Conservation (phyloP, 2,797 vertebrate species). For the Ispidina picta region DNA sequence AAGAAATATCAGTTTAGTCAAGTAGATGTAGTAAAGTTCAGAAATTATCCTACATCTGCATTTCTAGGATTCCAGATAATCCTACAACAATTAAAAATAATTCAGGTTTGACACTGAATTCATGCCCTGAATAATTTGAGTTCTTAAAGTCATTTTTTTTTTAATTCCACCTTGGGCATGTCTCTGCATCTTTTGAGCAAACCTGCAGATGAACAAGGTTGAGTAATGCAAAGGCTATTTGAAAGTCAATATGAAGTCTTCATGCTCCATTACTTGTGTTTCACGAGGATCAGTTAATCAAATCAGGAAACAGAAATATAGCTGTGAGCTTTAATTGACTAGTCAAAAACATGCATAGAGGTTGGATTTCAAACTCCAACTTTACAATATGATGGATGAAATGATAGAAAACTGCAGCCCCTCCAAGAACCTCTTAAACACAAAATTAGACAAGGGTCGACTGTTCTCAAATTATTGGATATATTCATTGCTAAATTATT, state of each 20-base stretch:
- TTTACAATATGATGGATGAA: background rate
- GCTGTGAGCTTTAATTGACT: background rate
- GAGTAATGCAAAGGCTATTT: background rate
- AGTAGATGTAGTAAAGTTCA: background rate
- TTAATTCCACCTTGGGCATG: background rate
- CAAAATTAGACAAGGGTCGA: background rate
- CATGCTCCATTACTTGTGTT: background rate
- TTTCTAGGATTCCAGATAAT: background rate
- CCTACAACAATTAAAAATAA: background rate
- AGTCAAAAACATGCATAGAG: background rate
- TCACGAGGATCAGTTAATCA: background rate
- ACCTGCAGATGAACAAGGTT: background rate
- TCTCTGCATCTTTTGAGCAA: background rate
- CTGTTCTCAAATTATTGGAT: background rate
- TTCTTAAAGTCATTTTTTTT: background rate
- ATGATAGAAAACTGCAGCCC: background rate
- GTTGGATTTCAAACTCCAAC: background rate
- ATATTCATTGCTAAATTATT: background rate
- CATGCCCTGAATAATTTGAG: background rate
- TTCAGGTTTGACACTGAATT: background rate
- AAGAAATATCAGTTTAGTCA: background rate
- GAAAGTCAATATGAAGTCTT: background rate
- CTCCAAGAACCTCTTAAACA: background rate
- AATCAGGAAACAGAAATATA: background rate
- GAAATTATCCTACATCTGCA: background rate